A percentile compares a stretch with the other conserved stretches of the same genome.
phyloP scores from a whole-genome alignment of 1,140 invertebrate species.

The Gryllus bimaculatus region DNA sequence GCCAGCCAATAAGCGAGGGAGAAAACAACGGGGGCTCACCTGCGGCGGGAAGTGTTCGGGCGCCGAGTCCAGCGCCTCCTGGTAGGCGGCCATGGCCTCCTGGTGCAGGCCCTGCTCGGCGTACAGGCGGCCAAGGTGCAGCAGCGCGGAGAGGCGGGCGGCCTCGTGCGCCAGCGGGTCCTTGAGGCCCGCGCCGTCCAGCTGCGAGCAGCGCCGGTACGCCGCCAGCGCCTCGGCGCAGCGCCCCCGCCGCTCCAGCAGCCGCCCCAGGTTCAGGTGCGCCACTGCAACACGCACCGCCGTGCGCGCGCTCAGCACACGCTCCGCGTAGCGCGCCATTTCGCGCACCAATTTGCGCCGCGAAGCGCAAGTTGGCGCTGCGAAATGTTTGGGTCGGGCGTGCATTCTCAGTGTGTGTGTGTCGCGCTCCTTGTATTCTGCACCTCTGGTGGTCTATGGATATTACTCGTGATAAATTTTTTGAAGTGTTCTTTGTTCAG shows the following conservation, averaged over 20 bases:
- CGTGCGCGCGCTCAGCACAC: background rate
- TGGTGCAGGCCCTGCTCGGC: slow-evolving; percentile 76
- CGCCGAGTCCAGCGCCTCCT: slow-evolving; percentile 53
- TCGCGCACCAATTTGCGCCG: no score
- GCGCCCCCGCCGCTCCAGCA: slow-evolving; percentile 69
- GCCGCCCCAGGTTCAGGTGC: slow-evolving; percentile 86
- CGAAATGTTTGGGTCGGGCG: no score
- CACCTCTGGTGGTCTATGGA: no score
- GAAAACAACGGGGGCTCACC: slow-evolving; percentile 42
- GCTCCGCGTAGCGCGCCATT: no score
- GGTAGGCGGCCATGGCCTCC: slow-evolving; percentile 77
- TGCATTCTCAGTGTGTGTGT: no score
- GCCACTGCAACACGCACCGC: slow-evolving; percentile 59
- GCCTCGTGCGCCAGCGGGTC: slow-evolving; percentile 83
- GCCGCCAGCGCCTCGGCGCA: slow-evolving; percentile 75
- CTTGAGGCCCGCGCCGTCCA: slow-evolving; percentile 78
- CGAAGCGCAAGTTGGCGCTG: no score
- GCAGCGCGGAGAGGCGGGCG: slow-evolving; percentile 79
- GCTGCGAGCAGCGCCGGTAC: slow-evolving; percentile 65
- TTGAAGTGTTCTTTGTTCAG: no score
- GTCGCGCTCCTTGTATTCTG: no score
- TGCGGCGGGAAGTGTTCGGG: slow-evolving; percentile 75
- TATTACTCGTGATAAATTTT: no score
- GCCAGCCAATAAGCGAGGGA: no score
- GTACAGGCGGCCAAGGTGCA: slow-evolving; percentile 82